Evolutionary conservation across 2,113 vertebrate genomes (phyloP).

Genomic region (Bubo blakistoni): DNA sequence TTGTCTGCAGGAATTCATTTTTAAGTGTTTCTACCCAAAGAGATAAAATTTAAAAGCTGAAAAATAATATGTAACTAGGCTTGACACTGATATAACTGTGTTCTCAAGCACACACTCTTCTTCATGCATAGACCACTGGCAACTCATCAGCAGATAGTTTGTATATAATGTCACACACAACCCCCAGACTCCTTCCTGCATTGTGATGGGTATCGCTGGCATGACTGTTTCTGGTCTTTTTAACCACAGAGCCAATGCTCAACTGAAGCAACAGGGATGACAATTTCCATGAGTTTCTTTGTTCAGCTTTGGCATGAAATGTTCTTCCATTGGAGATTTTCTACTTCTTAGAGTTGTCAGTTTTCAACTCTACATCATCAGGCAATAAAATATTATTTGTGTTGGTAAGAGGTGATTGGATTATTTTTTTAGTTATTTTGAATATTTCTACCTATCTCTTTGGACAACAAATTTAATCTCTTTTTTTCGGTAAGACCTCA

Average conservation of each 20-base stretch:
- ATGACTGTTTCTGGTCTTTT: neutral
- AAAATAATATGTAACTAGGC: neutral
- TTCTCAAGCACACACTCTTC: neutral
- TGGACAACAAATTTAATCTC: neutral
- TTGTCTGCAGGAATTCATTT: slow-evolving; percentile 29
- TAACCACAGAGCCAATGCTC: neutral
- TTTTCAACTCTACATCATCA: neutral
- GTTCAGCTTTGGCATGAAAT: neutral
- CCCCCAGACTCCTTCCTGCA: too few species aligned
- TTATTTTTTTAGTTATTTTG: neutral
- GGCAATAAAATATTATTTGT: neutral
- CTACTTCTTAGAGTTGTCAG: neutral
- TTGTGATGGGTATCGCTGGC: neutral
- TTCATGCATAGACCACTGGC: neutral
- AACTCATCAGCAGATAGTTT: neutral
- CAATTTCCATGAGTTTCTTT: neutral
- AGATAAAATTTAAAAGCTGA: neutral
- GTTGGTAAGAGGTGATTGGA: rapidly evolving
- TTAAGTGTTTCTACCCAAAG: neutral
- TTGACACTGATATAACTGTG: neutral
- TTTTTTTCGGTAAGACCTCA: neutral
- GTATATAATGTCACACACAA: neutral
- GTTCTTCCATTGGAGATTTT: neutral
- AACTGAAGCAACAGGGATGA: neutral
- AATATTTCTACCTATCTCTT: neutral